phyloP scores from a whole-genome alignment of 2,888 invertebrate genomes.

The Limenitis camilla region DNA sequence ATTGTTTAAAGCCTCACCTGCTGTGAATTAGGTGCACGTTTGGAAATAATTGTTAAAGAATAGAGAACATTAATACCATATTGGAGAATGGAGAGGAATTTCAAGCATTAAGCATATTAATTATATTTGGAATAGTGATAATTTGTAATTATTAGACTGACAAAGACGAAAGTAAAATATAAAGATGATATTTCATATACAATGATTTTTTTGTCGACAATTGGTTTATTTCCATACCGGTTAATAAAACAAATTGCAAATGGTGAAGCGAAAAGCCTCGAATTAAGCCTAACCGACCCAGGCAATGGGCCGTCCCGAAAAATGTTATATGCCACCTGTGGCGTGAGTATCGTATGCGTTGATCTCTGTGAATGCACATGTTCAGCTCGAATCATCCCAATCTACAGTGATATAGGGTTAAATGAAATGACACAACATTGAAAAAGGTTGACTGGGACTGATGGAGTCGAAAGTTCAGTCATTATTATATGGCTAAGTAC shows the following conservation, averaged over 20 bases:
- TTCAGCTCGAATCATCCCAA: slow-evolving; percentile 33
- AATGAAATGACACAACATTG: not conserved
- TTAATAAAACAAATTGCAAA: too few relatives aligned
- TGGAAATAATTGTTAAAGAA: slow-evolving; percentile 16
- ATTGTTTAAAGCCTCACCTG: slow-evolving; percentile 58
- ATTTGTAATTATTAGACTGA: too few relatives aligned
- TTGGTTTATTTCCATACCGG: too few relatives aligned
- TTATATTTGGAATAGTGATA: too few relatives aligned
- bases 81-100: too few relatives aligned
- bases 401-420: slow-evolving; percentile 40
- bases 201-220: too few relatives aligned
- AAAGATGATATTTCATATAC: too few relatives aligned
- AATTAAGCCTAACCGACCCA: slow-evolving; percentile 51
- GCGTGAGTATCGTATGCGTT: slow-evolving; percentile 71
- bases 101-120: too few relatives aligned
- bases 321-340: slow-evolving; percentile 75
- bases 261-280: too few relatives aligned
- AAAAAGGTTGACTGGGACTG: not conserved
- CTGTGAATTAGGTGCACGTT: slow-evolving; percentile 39
- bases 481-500: too few relatives aligned
- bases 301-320: slow-evolving; percentile 58
- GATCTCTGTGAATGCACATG: slow-evolving; percentile 57
- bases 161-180: too few relatives aligned
- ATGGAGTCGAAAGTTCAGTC: not conserved
- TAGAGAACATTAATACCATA: too few relatives aligned